Base-by-base conservation (phyloP, 2,797 vertebrate genomes). In the Acanthis flammea region DNA sequence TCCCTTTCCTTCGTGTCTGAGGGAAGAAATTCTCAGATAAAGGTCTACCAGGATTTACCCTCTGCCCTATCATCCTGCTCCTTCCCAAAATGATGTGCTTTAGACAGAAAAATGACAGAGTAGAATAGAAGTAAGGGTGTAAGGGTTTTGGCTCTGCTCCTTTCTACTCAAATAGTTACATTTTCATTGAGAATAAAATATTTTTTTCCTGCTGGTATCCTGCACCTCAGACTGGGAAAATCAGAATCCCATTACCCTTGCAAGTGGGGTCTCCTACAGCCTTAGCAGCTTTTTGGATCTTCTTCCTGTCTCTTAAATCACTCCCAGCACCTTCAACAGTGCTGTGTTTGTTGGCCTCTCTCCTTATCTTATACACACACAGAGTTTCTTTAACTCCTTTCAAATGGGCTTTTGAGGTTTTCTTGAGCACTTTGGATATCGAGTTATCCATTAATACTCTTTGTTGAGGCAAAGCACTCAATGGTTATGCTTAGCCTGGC, bases 371-470 rank as follows among this genome's bases (percentile, higher is more conserved):
- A 47, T 3, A 35, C 53, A 88, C 45, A 71, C 51, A 79, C 12
- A 60, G 57, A 84, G n/a, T 72, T 94, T 94, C 88, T 86, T 41
- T 90, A 83, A 47, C 41, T 30, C 41, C 27, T 84, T 94, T 91
- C 88, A 96, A 82, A 87, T 35, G 53, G 62, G 42, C 75, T 86
- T 86, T 14, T 48, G 41, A 93, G 42, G 16, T 85, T 96, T 90
- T 86, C 77, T 70, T 61, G 75, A 74, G 78, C 35, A 21, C 60
- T 88, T 50, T 16, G 41, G 17, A 25, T 85, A 82, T 94, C 62
- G 42, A 73, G 79, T 94, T 95, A 94, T 81, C 58, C 78, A 93
- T 90, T 96, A 93, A 94, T 86, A 44, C 44, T 45, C 71, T 79
- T 71, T 66, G 62, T 63, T 87, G 80, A 85, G 47, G 61, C 60